phyloP scores from a whole-genome alignment of 2,797 vertebrate species.

The Falco cherrug region DNA sequence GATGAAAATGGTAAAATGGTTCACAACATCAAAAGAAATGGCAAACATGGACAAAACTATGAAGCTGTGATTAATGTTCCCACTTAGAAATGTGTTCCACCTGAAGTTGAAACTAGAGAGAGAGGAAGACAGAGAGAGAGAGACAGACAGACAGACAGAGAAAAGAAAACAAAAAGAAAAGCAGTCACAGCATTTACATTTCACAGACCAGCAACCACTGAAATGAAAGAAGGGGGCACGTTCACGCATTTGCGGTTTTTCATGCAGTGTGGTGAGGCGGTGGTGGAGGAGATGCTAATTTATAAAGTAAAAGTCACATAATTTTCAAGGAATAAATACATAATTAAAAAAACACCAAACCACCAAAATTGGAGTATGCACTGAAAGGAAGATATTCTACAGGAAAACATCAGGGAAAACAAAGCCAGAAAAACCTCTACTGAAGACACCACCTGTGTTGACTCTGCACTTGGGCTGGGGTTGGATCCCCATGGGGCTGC shows the following conservation, averaged over 20 bases:
- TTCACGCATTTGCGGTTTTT: constrained; percentile 33
- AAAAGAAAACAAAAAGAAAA: constrained; percentile 30
- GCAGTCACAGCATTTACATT: constrained; percentile 59
- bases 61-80: constrained; percentile 51
- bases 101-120: constrained; percentile 49
- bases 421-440: constrained; percentile 76
- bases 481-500: constrained; percentile 98
- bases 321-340: constrained; percentile 43
- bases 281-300: constrained; percentile 38
- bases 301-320: constrained; percentile 39
- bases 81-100: constrained; percentile 48
- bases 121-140: not conserved
- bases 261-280: constrained; percentile 71
- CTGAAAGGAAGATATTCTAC: constrained; percentile 66
- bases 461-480: constrained; percentile 95
- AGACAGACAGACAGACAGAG: not conserved
- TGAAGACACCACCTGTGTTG: constrained; percentile 95
- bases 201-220: constrained; percentile 70
- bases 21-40: constrained; percentile 61
- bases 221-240: constrained; percentile 36
- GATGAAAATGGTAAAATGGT: constrained; percentile 63
- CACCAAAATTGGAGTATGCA: constrained; percentile 65
- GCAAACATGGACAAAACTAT: constrained; percentile 64
- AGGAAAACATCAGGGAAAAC: constrained; percentile 68
- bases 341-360: not conserved